Evolutionary conservation across 2,888 invertebrate genomes (phyloP), one percentile per base, ranked within the genome.

Genomic region (Meteorus cinctellus): DNA sequence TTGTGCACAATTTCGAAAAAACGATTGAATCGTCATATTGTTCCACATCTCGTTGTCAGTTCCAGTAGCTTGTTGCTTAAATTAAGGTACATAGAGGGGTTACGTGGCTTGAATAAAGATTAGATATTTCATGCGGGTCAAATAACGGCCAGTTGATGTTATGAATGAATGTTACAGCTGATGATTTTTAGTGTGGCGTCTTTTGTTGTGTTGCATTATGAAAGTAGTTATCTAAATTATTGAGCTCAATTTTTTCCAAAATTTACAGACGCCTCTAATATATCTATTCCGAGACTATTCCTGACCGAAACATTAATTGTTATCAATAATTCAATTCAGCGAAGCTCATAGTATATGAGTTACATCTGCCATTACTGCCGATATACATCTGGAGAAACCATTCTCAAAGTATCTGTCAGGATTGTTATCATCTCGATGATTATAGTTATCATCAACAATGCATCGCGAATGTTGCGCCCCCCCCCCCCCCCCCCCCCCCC

Each of bases 61-160:
- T 63, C 63, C 63, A 34, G 63, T 63, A 63, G 31, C 63, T 34
- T 63, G 63, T 14, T 34, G 31, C 63, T 31, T 34, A 63, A 63
- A 63, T 63, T 34, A 63, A 29, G 63, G 29, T 34, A n/a, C 2
- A 63, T 31, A 63, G 48, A 63, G 29, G 34, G 34, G 31, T 34
- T 24, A 63, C 63, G 63, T 63, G 63, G n/a, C 63, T 63, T 63
- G n/a, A 48, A 48, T 63, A 34, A 63, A 16, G 34, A 63, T 34
- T 63, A n/a, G 34, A 34, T 29, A 41, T 10, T 16, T 5, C n/a
- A 16, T 10, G 16, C 31, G n/a, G 63, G 63, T 63, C 63, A 63
- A n/a, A 29, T 63, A 63, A 63, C 63, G 63, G 63, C 63, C 14
- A 29, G 29, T n/a, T 10, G 4, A 14, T 29, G n/a, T 31, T 63